Evolutionary conservation across 2,888 invertebrate species (phyloP).

Genomic region (Abrostola tripartita): DNA sequence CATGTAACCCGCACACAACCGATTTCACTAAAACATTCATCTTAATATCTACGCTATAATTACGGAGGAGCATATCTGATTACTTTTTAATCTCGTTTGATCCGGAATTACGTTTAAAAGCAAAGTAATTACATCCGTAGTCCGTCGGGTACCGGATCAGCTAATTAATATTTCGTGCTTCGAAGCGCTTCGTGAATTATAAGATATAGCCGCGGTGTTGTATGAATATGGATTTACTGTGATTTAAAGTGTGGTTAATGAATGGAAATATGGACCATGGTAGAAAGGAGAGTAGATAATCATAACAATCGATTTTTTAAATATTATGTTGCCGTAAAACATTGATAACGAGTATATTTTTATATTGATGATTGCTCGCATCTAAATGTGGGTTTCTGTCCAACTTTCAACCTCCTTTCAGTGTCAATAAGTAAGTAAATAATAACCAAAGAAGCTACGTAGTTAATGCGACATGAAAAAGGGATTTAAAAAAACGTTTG

Average conservation of each 20-base stretch:
- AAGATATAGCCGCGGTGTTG: constrained; percentile 36
- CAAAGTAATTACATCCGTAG: constrained; percentile 37
- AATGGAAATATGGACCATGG: no score
- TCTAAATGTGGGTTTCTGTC: no score
- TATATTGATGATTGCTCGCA: no score
- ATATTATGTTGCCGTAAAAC: no score
- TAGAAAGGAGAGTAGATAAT: no score
- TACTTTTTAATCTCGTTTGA: constrained; percentile 44
- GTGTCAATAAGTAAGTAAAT: no score
- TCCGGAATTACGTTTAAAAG: constrained; percentile 44
- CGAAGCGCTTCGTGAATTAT: constrained; percentile 39
- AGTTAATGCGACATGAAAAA: no score
- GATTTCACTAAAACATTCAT: constrained; percentile 2
- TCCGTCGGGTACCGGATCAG: constrained; percentile 28
- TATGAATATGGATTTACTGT: constrained; percentile 20
- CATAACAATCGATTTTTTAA: no score
- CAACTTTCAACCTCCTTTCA: no score
- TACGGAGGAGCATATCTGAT: constrained; percentile 27
- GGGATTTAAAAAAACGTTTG: no score
- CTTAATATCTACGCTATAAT: constrained; percentile 10
- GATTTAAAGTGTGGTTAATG: constrained; percentile 6
- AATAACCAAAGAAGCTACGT: no score
- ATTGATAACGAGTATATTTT: no score
- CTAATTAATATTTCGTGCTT: constrained; percentile 50
- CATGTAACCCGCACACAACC: constrained; percentile 5